phyloP scores from a whole-genome alignment of 2,113 vertebrate species.

The Alces alces region DNA sequence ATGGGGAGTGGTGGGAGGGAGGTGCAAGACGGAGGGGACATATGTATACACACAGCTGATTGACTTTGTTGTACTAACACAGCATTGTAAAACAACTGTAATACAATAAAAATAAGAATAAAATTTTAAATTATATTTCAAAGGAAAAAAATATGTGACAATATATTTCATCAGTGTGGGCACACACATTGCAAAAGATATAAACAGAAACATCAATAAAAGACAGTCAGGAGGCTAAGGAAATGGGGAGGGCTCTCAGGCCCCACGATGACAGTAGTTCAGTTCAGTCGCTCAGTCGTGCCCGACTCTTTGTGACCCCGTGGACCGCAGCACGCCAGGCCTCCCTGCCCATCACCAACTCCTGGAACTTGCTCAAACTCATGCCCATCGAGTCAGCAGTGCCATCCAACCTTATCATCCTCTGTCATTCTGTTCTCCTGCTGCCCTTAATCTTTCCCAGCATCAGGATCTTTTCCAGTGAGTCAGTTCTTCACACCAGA shows the following conservation, averaged over 20 bases:
- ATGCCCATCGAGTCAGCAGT: background rate
- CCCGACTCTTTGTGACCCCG: background rate
- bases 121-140: background rate
- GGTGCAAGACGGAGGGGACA: background rate
- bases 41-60: background rate
- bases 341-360: background rate
- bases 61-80: background rate
- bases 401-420: background rate
- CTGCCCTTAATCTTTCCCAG: background rate
- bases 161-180: no score
- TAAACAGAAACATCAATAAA: background rate
- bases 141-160: background rate
- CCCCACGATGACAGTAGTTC: background rate
- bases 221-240: background rate
- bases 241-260: background rate
- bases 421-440: background rate
- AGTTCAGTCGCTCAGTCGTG: background rate
- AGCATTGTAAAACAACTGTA: background rate
- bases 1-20: background rate
- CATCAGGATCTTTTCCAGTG: background rate
- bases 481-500: background rate
- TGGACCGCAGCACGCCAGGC: accelerated
- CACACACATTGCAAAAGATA: background rate
- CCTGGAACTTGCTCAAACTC: background rate
- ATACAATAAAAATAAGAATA: background rate